Percentiles rank a stretch among this genome's conserved stretches.
Evolutionary conservation across 2,888 invertebrate genomes (phyloP).

Genomic region (Eustalomyia histrio): DNA sequence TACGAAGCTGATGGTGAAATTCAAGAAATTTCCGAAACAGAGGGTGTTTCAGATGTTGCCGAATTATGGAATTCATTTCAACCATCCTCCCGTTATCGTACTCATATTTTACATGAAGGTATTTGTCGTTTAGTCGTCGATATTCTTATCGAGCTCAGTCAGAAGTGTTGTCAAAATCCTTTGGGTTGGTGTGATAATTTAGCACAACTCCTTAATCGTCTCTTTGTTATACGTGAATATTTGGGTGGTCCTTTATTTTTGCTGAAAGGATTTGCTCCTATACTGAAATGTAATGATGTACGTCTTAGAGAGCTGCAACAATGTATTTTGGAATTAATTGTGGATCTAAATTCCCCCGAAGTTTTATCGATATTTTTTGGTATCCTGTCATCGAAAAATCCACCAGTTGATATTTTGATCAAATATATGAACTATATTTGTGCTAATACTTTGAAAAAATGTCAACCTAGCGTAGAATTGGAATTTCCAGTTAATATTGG

Average conservation of each 20-base stretch:
- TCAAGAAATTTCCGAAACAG: slow-evolving; percentile 75
- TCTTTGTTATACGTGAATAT: slow-evolving; percentile 78
- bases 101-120: slow-evolving; percentile 76
- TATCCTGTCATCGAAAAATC: slow-evolving; percentile 81
- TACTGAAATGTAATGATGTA: slow-evolving; percentile 74
- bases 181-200: slow-evolving; percentile 76
- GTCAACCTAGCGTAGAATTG: slow-evolving; percentile 76
- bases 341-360: slow-evolving; percentile 78
- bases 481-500: slow-evolving; percentile 76
- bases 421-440: slow-evolving; percentile 80
- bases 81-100: slow-evolving; percentile 77
- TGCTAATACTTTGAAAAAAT: slow-evolving; percentile 71
- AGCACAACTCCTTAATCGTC: slow-evolving; percentile 76
- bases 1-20: slow-evolving; percentile 80
- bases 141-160: slow-evolving; percentile 76
- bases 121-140: slow-evolving; percentile 77
- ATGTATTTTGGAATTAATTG: slow-evolving; percentile 84
- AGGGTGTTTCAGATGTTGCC: slow-evolving; percentile 69
- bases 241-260: slow-evolving; percentile 78
- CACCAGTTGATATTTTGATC: slow-evolving; percentile 82
- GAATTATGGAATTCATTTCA: slow-evolving; percentile 75
- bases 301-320: slow-evolving; percentile 82
- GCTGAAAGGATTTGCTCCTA: slow-evolving; percentile 76
- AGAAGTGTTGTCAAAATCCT: slow-evolving; percentile 74
- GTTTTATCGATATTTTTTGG: slow-evolving; percentile 82